Conservation (phyloP, 2,113 vertebrate genomes). For the Tretioscincus oriximinensis region DNA sequence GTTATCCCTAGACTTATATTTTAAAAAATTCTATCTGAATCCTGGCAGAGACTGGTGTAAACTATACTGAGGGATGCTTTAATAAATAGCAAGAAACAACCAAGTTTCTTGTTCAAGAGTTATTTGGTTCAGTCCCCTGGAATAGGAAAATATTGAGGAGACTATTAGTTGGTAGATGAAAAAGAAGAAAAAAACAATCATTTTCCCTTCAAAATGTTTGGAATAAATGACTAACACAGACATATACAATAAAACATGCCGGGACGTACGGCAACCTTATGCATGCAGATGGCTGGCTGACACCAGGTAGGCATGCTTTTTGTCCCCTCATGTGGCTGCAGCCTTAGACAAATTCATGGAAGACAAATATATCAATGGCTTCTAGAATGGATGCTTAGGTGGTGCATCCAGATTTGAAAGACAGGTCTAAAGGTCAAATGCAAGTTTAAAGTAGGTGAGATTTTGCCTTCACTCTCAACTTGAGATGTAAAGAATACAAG, state of each 20-base stretch:
- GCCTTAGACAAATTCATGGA: no score
- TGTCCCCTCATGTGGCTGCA: no score
- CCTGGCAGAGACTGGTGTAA: not conserved
- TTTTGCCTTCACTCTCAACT: no score
- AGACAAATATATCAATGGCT: no score
- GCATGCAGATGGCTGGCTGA: no score
- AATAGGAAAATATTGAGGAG: not conserved
- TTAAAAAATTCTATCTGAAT: not conserved
- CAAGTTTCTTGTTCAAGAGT: not conserved
- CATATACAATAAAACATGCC: not conserved
- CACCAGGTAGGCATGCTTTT: no score
- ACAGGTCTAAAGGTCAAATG: no score
- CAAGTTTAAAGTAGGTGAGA: no score
- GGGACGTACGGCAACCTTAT: no score
- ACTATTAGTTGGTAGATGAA: not conserved
- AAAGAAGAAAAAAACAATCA: not conserved
- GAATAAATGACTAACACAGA: not conserved
- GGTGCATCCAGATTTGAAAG: no score
- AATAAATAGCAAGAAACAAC: not conserved
- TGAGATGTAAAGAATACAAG: no score
- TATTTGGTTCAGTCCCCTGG: not conserved
- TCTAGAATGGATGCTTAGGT: no score
- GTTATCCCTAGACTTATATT: not conserved
- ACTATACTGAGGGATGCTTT: not conserved
- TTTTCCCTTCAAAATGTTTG: not conserved